Percentiles rank a stretch among this genome's conserved stretches.
These are phyloP conservation scores for Synergus umbraculus DNA, from an alignment of 2,888 invertebrate genomes.

Conservation along the genomic window DNA sequence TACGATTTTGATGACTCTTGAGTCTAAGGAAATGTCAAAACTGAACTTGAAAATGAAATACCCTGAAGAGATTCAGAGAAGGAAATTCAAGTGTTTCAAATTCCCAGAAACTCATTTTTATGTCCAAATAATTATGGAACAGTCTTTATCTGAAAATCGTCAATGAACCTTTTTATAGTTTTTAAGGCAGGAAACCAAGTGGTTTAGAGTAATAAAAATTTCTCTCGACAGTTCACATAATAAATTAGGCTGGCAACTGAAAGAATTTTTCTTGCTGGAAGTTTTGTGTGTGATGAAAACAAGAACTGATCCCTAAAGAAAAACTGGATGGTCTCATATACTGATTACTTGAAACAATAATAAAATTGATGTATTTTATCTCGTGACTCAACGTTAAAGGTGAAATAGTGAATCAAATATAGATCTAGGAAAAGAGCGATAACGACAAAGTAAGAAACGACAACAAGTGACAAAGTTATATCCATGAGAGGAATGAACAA, in stretches of 20 bases:
- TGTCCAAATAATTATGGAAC: background rate
- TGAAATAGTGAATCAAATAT: slow-evolving; percentile 12
- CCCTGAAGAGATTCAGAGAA: background rate
- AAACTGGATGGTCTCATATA: background rate
- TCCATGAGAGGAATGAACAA: background rate
- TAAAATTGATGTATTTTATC: background rate
- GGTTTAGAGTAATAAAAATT: background rate
- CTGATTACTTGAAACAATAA: too few relatives aligned
- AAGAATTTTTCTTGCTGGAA: background rate
- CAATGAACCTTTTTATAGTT: background rate
- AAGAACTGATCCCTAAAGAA: background rate
- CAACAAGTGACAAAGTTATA: slow-evolving; percentile 27
- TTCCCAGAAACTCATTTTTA: background rate
- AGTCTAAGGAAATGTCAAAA: background rate
- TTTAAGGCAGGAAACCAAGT: background rate
- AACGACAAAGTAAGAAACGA: slow-evolving; percentile 1
- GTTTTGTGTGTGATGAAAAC: background rate
- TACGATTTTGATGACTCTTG: slow-evolving; percentile 7
- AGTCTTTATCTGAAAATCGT: background rate
- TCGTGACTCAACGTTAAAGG: background rate
- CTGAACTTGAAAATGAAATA: background rate
- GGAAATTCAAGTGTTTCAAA: background rate
- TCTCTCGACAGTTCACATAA: background rate
- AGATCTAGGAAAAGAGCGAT: slow-evolving; percentile 17
- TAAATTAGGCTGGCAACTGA: too few relatives aligned